These are phyloP conservation scores for Neodontobutis hainanensis DNA, from an alignment of 2,113 vertebrate genomes.

Conservation along the genomic window DNA sequence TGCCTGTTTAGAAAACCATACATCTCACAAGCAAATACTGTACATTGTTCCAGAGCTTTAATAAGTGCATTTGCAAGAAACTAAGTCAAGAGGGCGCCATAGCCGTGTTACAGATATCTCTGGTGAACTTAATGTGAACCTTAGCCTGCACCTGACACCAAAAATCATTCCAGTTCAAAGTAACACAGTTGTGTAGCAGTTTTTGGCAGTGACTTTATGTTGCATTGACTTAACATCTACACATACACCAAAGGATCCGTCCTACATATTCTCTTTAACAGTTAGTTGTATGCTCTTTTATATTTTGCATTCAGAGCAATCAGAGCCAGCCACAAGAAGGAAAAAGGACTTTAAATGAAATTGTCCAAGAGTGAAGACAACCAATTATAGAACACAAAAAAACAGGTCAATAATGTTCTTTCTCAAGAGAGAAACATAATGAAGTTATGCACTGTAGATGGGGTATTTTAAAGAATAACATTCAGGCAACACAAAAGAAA, in stretches of 20 bases:
- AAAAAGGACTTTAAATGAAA: constrained; percentile 18
- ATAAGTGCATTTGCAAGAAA: constrained; percentile 59
- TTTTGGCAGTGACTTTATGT: constrained; percentile 38
- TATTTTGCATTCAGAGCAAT: constrained; percentile 27
- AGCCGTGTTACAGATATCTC: constrained; percentile 20
- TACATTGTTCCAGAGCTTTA: constrained; percentile 36
- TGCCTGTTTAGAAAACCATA: constrained; percentile 5
- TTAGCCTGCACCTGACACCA: constrained; percentile 51
- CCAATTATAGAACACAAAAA: neutral
- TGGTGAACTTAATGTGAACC: constrained; percentile 40
- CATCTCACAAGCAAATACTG: constrained; percentile 5
- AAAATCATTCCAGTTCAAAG: constrained; percentile 42
- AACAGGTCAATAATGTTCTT: neutral
- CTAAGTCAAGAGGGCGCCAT: constrained; percentile 39
- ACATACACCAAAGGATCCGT: constrained; percentile 56
- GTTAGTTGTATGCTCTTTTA: constrained; percentile 42
- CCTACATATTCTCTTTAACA: constrained; percentile 48
- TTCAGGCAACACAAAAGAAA: constrained; percentile 31
- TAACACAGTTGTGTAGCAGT: constrained; percentile 28
- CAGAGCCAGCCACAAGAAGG: constrained; percentile 23
- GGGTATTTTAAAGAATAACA: constrained; percentile 37
- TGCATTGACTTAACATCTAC: constrained; percentile 38
- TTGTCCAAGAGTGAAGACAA: constrained; percentile 4
- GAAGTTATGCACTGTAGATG: constrained; percentile 57
- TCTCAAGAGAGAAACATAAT: constrained; percentile 20